Evolutionary conservation across 2,888 invertebrate species (phyloP), one percentile per base, ranked within the genome.

Genomic region (Andrena bicolor): DNA sequence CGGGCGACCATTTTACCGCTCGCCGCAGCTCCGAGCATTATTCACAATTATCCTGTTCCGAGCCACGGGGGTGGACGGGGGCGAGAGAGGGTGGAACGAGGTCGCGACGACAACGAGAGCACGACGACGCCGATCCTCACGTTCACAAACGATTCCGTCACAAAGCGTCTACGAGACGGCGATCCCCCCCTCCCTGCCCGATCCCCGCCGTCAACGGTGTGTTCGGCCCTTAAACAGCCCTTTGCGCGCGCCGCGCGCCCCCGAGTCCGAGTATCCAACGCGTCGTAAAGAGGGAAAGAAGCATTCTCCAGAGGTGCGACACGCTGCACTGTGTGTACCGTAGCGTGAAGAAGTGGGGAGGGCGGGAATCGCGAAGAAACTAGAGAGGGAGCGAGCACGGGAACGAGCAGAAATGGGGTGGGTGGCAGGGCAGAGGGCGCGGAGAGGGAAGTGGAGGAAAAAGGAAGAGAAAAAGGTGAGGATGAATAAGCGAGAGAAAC

Each of bases 251-350:
- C 63, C 4, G 73, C 58, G 61, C 58, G 53, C 72, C 41, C 41
- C 41, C 53, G 49, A 30, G 78, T 69, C 80, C 82, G 76, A 86
- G 82, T 76, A 75, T 80, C 73, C 73, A 74, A 64, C 61, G 75
- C 77, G 79, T 83, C 72, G 76, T 81, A 85, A 85, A 87, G 87
- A 79, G 75, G 76, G 85, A 82, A 82, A 82, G 87, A 87, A 87
- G 85, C 87, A 78, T 83, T 87, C 85, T 85, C 83, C 71, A 80
- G 82, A 87, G 83, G 85, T 83, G 87, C 80, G 82, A 87, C 80
- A 82, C 61, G 69, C 53, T 65, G 51, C 68, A 58, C 68, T 30
- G 73, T 75, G 83, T 83, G 82, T 73, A 82, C 48, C 69, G 66
- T 66, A 23, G 65, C 75, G 51, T 61, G 79, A 81, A 76, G 66